These are phyloP conservation scores for Mythimna ferrago DNA, from an alignment of 2,888 invertebrate genomes.

Conservation along the genomic window DNA sequence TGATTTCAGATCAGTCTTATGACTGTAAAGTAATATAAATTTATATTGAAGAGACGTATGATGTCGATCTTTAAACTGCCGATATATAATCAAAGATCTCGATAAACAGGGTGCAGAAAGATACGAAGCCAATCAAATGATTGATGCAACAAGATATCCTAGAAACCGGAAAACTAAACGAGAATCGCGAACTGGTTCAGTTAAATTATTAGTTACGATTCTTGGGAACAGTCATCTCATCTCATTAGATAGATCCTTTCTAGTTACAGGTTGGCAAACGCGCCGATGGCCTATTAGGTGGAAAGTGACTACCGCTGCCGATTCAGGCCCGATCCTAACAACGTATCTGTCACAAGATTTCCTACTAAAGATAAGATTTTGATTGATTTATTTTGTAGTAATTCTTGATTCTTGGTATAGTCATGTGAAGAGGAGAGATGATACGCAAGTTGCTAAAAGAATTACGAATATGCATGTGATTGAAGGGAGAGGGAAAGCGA, in stretches of 20 bases:
- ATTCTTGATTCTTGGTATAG: too few species aligned
- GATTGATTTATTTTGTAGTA: neutral
- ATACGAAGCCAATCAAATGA: conserved; percentile 43
- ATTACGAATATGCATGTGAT: too few species aligned
- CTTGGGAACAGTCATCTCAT: conserved; percentile 30
- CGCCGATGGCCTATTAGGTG: conserved; percentile 1
- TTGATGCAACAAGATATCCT: conserved; percentile 21
- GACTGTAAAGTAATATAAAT: too few species aligned
- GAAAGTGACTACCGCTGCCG: neutral
- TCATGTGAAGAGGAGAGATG: too few species aligned
- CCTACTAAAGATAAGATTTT: neutral
- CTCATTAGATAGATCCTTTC: conserved; percentile 30
- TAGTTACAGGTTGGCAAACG: conserved; percentile 34
- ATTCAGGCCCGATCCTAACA: neutral
- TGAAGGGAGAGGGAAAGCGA: too few species aligned
- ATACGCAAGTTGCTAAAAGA: too few species aligned
- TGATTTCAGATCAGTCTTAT: too few species aligned
- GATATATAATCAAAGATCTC: conserved; percentile 12
- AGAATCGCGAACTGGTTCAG: conserved; percentile 33
- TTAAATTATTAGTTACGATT: conserved; percentile 41
- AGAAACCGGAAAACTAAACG: conserved; percentile 33
- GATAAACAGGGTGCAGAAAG: conserved; percentile 37
- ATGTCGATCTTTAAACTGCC: conserved; percentile 7
- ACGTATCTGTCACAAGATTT: neutral
- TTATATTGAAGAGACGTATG: neutral